Evolutionary conservation across 1,140 invertebrate species (phyloP), one percentile per base, ranked within the genome.

Genomic region (Pseudomyrmex flavicornis): DNA sequence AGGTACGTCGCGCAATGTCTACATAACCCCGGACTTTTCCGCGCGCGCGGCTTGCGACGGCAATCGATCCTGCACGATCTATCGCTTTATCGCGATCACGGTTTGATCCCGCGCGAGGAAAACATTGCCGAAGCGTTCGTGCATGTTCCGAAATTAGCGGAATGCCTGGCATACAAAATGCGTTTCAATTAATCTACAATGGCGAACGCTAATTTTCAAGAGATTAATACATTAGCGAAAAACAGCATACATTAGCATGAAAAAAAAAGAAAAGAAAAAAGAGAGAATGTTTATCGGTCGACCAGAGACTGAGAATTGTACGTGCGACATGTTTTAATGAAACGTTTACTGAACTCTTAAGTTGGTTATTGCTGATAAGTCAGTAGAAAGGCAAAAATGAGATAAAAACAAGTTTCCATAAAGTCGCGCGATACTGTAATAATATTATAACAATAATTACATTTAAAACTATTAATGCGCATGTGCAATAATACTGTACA

Each of bases 1-100:
- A 74, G 68, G 79, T 82, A 75, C 86, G 86, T 74, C 76, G 58
- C 73, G 73, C 73, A 82, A 68, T 80, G 61, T 84, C 82, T 87
- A 86, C 85, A 79, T 72, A 63, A 85, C 80, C 75, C 85, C 54
- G 85, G 82, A 87, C 86, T 88, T 88, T 86, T 77, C 68, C 70
- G 54, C 48, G 17, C 61, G 73, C 50, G 12, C 52, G 15, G 15
- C 44, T 66, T 61, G 59, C 74, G 77, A 50, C 69, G 35, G 4
- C 35, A 35, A 35, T 66, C 50, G n/a, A 69, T 66, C 66, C 46
- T 20, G 54, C 26, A 63, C 2, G 50, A 54, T 66, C 50, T 68
- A 44, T 79, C 75, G 62, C 46, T 26, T 44, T 20, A n/a, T 58
- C 20, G 13, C 58, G 44, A 62, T 22, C 15, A 26, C 44, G 8